A percentile compares a stretch with the other conserved stretches of the same genome.
Evolutionary conservation across 2,113 vertebrate genomes (phyloP).

Genomic region (Macrotis lagotis): DNA sequence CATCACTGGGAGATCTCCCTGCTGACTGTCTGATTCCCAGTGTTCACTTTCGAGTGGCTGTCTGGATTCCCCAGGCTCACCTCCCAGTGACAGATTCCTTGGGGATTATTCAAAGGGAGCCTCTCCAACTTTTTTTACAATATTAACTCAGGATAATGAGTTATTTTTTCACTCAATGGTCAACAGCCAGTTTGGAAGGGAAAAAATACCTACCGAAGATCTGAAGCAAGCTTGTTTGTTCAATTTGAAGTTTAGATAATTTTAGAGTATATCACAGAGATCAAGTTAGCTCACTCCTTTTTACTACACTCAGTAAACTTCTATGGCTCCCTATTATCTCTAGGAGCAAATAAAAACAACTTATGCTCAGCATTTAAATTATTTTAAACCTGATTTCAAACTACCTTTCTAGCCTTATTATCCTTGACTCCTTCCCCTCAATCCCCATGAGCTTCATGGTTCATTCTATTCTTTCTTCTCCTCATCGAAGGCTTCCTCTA

Average conservation of each 20-base stretch:
- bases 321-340: background rate
- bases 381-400: background rate
- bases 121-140: constrained; percentile 59
- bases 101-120: background rate
- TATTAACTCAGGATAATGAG: constrained; percentile 39
- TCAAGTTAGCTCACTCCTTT: background rate
- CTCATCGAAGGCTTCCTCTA: background rate
- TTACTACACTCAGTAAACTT: background rate
- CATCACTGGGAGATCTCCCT: constrained; percentile 23
- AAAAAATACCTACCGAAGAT: background rate
- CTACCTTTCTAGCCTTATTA: background rate
- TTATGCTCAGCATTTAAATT: background rate
- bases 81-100: background rate
- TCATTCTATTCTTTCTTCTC: background rate
- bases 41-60: background rate
- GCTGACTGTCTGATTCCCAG: background rate
- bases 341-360: background rate
- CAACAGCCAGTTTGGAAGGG: background rate
- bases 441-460: background rate
- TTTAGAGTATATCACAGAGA: background rate
- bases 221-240: background rate
- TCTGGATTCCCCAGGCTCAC: constrained; percentile 14
- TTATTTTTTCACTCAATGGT: constrained; percentile 26
- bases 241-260: background rate
- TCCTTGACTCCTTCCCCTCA: background rate